Conservation (phyloP, 2,888 invertebrate genomes). For the Xanthorhoe designata region DNA sequence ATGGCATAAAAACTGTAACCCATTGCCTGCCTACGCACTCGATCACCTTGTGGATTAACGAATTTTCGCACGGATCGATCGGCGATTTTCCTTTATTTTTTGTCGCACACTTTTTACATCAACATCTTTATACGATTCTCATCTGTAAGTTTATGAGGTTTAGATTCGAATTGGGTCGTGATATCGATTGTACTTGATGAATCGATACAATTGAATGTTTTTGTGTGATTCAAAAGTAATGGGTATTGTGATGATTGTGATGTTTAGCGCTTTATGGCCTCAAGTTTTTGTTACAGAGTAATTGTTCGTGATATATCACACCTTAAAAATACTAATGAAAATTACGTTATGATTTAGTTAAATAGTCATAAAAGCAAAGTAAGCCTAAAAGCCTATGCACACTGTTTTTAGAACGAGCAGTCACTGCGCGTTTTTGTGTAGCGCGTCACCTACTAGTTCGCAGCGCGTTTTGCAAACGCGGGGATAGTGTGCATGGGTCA, state of each 20-base stretch:
- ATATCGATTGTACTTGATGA: constrained; percentile 4
- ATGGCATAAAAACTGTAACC: constrained; percentile 7
- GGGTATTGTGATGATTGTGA: constrained; percentile 31
- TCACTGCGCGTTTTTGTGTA: too few relatives aligned
- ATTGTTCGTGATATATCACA: not conserved
- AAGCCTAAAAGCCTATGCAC: too few relatives aligned
- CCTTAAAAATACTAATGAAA: not conserved
- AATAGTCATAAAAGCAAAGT: too few relatives aligned
- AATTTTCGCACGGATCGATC: constrained; percentile 72
- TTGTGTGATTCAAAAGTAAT: constrained; percentile 11
- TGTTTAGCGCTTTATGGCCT: constrained; percentile 30
- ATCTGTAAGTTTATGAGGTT: constrained; percentile 16
- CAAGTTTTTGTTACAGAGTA: not conserved
- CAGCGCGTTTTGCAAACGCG: too few relatives aligned
- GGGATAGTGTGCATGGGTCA: too few relatives aligned
- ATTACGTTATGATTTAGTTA: too few relatives aligned
- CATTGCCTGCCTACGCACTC: constrained; percentile 59
- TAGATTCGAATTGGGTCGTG: constrained; percentile 10
- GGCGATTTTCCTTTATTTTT: constrained; percentile 56
- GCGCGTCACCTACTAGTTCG: too few relatives aligned
- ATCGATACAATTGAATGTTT: constrained; percentile 37
- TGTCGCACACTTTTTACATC: constrained; percentile 37
- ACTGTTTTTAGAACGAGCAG: too few relatives aligned
- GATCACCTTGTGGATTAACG: constrained; percentile 77
- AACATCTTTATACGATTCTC: constrained; percentile 7